Evolutionary conservation across 2,113 vertebrate species (phyloP).

Genomic region (Malurus melanocephalus): DNA sequence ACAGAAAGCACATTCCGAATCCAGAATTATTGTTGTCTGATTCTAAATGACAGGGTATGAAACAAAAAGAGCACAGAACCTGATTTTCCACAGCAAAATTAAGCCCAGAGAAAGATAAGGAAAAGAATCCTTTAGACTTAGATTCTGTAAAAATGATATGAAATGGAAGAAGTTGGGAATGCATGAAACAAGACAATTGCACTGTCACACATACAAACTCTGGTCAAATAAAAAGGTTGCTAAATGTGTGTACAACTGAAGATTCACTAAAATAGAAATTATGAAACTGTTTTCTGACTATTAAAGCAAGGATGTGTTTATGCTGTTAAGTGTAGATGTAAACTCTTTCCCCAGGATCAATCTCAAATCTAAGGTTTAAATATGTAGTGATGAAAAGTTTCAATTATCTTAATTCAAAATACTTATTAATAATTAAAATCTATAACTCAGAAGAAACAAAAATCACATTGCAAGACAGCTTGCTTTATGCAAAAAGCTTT

Average conservation of each 20-base stretch:
- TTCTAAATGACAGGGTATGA: slow-evolving; percentile 46
- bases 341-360: background rate
- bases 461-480: background rate
- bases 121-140: slow-evolving; percentile 6
- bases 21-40: slow-evolving; percentile 63
- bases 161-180: slow-evolving; percentile 13
- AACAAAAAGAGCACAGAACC: slow-evolving; percentile 57
- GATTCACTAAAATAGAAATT: background rate
- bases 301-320: background rate
- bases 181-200: background rate
- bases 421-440: background rate
- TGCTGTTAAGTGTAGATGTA: background rate
- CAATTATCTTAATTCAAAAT: background rate
- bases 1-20: slow-evolving; percentile 46
- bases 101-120: slow-evolving; percentile 16
- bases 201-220: background rate
- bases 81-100: slow-evolving; percentile 53
- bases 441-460: background rate
- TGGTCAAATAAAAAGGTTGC: background rate
- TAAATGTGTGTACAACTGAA: background rate
- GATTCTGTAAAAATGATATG: slow-evolving; percentile 5
- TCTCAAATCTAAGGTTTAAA: slow-evolving; percentile 3
- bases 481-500: background rate
- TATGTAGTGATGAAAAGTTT: background rate
- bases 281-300: background rate